Conservation (phyloP, 2,113 vertebrate species). For the Poecilia latipinna region DNA sequence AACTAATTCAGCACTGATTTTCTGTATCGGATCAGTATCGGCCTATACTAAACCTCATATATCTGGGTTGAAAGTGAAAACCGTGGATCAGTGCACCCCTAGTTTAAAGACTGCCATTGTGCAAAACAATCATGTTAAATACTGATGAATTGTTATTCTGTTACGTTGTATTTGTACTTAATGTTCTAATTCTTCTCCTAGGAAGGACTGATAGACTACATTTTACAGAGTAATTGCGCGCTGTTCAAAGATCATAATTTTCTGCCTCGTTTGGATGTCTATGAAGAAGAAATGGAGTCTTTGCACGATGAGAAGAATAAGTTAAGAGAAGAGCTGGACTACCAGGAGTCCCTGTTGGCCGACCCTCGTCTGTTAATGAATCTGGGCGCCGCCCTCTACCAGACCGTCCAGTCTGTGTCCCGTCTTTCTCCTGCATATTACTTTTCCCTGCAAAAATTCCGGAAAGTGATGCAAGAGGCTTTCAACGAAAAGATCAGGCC, state of each 20-base stretch:
- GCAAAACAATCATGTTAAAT: neutral
- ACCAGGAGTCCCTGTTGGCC: slow-evolving; percentile 47
- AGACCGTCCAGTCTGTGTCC: slow-evolving; percentile 77
- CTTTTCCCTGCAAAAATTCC: slow-evolving; percentile 72
- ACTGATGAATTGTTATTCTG: neutral
- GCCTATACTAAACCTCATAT: too few species aligned
- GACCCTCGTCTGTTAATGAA: slow-evolving; percentile 51
- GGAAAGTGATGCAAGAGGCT: slow-evolving; percentile 55
- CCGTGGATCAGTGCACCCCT: too few species aligned
- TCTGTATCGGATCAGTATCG: too few species aligned
- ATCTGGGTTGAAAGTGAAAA: too few species aligned
- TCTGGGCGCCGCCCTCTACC: slow-evolving; percentile 72
- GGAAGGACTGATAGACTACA: slow-evolving; percentile 72
- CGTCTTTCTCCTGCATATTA: slow-evolving; percentile 79
- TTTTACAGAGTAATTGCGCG: slow-evolving; percentile 54
- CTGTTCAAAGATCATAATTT: slow-evolving; percentile 67
- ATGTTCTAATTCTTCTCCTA: slow-evolving; percentile 29
- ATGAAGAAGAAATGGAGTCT: slow-evolving; percentile 61
- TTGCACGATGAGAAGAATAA: slow-evolving; percentile 57
- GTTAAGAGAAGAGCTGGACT: slow-evolving; percentile 60
- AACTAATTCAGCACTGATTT: too few species aligned
- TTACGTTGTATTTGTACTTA: neutral
- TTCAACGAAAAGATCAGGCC: slow-evolving; percentile 44
- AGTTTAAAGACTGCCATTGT: neutral
- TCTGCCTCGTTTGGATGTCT: slow-evolving; percentile 46